Base-by-base conservation (phyloP, 2,797 vertebrate species). In the Hippoglossus hippoglossus region DNA sequence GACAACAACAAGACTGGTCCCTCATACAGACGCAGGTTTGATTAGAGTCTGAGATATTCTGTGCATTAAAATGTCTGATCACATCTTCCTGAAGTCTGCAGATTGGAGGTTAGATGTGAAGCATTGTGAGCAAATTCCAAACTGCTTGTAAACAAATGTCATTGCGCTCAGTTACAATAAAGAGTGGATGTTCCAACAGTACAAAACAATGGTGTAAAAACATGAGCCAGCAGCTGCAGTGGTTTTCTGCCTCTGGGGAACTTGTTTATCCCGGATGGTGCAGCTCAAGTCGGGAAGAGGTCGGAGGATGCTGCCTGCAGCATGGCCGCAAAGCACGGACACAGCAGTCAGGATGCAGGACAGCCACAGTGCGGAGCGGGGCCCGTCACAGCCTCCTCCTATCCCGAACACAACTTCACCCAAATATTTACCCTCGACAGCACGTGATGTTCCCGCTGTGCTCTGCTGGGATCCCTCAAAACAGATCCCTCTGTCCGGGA, bases 391-490 rank as follows among this genome's bases (percentile, higher is more conserved):
- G 83, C 67, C 62, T 85, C 67, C 62, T 85, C 78, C 75, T 87
- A 89, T 89, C 89, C 90, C 87, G 73, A 52, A 71, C 65, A 71
- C 78, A 92, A 92, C 91, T 92, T 89, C 78, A 68, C 34, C 59
- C 2, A 54, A 70, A 75, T 52, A 36, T 67, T 58, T 46, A 63
- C 72, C 82, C 57, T 39, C 55, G 11, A 36, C 62, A 41, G 0
- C 60, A n/a, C 24, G 55, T 13, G 9, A 1, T 55, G 26, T 1
- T 28, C 22, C 5, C 4, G 0, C 12, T 10, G 26, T 18, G 25
- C 53, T 46, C 22, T 44, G 41, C 41, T 11, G 16, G 41, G 44
- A 0, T 69, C 46, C 71, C 55, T 71, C 50, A 18, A 8, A 47
- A 31, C 28, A 6, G 9, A 65, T 11, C 39, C 7, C 16, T 28